Evolutionary conservation across 2,113 vertebrate genomes (phyloP).

Genomic region (Psettodes erumei): DNA sequence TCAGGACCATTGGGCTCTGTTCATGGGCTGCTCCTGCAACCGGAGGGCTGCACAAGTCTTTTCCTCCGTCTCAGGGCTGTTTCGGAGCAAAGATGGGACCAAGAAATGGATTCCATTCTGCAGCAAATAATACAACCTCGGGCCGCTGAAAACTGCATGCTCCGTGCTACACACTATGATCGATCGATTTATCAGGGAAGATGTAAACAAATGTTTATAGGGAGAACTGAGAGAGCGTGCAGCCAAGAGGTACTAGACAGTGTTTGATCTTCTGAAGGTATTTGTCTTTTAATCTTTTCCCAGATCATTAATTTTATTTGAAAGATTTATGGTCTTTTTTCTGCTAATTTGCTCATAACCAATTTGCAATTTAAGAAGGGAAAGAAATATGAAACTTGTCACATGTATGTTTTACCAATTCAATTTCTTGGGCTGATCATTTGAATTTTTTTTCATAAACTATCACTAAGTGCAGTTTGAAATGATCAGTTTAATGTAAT

Average conservation of each 20-base stretch:
- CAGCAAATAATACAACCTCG: slow-evolving; percentile 51
- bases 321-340: background rate
- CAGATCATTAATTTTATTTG: background rate
- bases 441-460: background rate
- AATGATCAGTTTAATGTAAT: background rate
- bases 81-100: slow-evolving; percentile 55
- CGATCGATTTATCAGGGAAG: slow-evolving; percentile 28
- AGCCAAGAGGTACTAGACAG: background rate
- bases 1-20: slow-evolving; percentile 80
- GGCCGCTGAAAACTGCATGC: slow-evolving; percentile 39
- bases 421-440: background rate
- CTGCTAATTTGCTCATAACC: background rate
- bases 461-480: background rate
- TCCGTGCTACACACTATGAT: slow-evolving; percentile 14
- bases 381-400: no score
- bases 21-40: slow-evolving; percentile 71
- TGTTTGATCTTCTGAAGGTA: background rate
- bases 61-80: slow-evolving; percentile 46
- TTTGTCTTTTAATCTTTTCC: background rate
- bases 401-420: no score
- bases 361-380: background rate
- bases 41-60: slow-evolving; percentile 56
- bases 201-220: slow-evolving; percentile 45
- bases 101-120: slow-evolving; percentile 63
- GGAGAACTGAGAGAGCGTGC: slow-evolving; percentile 14